A percentile compares a stretch with the other conserved stretches of the same genome.
Conservation (phyloP, 2,888 invertebrate species). For the Pristionchus entomophagus region DNA sequence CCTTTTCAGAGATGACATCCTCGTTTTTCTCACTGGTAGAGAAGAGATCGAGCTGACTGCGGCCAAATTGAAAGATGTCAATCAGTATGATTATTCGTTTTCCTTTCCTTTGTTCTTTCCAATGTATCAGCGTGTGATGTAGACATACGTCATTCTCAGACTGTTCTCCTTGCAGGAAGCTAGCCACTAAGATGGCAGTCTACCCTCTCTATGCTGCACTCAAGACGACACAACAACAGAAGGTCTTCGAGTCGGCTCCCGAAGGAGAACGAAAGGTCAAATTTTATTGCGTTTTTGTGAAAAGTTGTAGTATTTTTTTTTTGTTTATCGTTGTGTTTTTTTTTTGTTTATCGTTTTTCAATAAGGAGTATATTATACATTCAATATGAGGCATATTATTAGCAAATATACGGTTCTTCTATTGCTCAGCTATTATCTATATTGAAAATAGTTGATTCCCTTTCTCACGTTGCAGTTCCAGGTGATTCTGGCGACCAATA, state of each 20-base stretch:
- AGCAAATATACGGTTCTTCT: too few species aligned
- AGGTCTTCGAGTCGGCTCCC: slow-evolving; percentile 51
- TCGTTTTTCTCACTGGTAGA: slow-evolving; percentile 86
- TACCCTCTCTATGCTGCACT: slow-evolving; percentile 58
- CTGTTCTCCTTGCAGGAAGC: slow-evolving; percentile 35
- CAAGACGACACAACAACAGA: slow-evolving; percentile 50
- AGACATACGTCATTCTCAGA: neutral
- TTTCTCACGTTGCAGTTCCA: slow-evolving; percentile 82
- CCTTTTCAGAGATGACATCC: slow-evolving; percentile 65
- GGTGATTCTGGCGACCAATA: slow-evolving; percentile 93
- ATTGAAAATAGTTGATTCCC: too few species aligned
- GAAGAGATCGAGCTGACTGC: slow-evolving; percentile 88
- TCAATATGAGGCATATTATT: too few species aligned
- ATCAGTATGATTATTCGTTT: slow-evolving; percentile 46
- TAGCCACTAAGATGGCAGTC: slow-evolving; percentile 50
- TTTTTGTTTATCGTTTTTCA: neutral
- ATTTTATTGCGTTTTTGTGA: too few species aligned
- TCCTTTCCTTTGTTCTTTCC: neutral
- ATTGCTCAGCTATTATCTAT: too few species aligned
- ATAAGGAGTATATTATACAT: neutral
- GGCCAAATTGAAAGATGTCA: slow-evolving; percentile 75
- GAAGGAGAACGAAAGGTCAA: slow-evolving; percentile 49
- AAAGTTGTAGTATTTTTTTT: neutral
- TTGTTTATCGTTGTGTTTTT: neutral
- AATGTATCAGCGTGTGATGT: neutral